Conservation (phyloP, 2,888 invertebrate genomes). For the Stegana nigrithorax region DNA sequence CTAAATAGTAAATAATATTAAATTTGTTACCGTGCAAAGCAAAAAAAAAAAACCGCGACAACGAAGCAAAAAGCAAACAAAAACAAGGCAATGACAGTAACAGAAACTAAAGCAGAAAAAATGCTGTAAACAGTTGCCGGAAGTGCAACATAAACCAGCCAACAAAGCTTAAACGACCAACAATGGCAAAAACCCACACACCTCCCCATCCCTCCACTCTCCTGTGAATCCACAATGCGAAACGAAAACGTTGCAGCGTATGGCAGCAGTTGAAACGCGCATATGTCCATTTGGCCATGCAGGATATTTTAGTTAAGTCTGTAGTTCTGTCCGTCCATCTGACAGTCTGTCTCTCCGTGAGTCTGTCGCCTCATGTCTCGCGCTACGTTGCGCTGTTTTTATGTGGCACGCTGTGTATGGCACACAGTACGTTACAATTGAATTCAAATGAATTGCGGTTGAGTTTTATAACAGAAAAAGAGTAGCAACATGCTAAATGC, state of each 20-base stretch:
- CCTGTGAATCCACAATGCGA: not conserved
- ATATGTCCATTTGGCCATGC: not conserved
- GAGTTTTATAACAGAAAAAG: slow-evolving; percentile 38
- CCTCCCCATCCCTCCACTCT: too few species aligned
- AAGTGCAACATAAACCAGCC: slow-evolving; percentile 10
- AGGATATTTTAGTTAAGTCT: not conserved
- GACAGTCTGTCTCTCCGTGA: not conserved
- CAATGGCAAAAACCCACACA: not conserved
- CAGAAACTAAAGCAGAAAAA: not conserved
- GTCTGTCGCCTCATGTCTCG: too few species aligned
- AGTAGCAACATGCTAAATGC: slow-evolving; percentile 25
- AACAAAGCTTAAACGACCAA: not conserved
- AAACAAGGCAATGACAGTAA: slow-evolving; percentile 11
- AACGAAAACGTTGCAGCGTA: not conserved
- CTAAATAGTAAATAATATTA: slow-evolving; percentile 53
- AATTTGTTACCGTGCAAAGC: slow-evolving; percentile 50
- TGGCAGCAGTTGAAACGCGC: not conserved
- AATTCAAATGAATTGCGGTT: slow-evolving; percentile 59
- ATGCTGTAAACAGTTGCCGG: slow-evolving; percentile 3
- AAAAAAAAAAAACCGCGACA: slow-evolving; percentile 30
- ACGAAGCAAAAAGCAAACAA: slow-evolving; percentile 12
- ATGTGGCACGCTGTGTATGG: too few species aligned
- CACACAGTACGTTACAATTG: slow-evolving; percentile 40
- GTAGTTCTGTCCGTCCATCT: slow-evolving; percentile 34
- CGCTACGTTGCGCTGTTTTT: too few species aligned